phyloP scores from a whole-genome alignment of 2,797 vertebrate species.

The Discoglossus pictus region DNA sequence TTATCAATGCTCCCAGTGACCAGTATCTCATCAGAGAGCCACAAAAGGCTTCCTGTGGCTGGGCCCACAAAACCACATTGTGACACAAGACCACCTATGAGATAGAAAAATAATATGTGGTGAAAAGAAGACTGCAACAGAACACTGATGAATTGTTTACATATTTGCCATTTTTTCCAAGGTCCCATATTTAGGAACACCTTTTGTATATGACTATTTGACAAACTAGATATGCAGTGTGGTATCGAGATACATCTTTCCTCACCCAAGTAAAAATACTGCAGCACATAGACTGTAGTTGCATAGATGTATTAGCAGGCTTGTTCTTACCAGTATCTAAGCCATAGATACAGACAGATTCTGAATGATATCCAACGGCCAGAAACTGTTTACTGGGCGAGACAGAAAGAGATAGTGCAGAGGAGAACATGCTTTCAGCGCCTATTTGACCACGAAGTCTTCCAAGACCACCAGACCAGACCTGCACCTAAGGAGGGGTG shows the following conservation, averaged over 20 bases:
- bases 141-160: too few relatives aligned
- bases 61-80: constrained; percentile 46
- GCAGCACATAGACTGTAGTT: too few relatives aligned
- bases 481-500: constrained; percentile 70
- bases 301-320: too few relatives aligned
- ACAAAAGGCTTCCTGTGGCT: constrained; percentile 70
- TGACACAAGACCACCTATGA: constrained; percentile 62
- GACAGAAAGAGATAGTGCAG: constrained; percentile 73
- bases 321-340: constrained; percentile 65
- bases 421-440: constrained; percentile 37
- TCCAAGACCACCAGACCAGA: constrained; percentile 83
- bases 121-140: too few relatives aligned
- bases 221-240: too few relatives aligned
- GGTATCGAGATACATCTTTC: too few relatives aligned
- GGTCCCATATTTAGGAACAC: too few relatives aligned
- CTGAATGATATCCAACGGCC: constrained; percentile 78
- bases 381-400: constrained; percentile 56
- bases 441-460: constrained; percentile 53
- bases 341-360: constrained; percentile 73
- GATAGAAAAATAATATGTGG: neutral
- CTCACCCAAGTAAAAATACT: neutral
- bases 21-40: constrained; percentile 69
- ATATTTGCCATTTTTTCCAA: too few relatives aligned
- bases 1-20: constrained; percentile 72
- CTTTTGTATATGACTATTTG: too few relatives aligned